Base-by-base conservation (phyloP, 1,140 invertebrate genomes). In the Chionoecetes opilio region DNA sequence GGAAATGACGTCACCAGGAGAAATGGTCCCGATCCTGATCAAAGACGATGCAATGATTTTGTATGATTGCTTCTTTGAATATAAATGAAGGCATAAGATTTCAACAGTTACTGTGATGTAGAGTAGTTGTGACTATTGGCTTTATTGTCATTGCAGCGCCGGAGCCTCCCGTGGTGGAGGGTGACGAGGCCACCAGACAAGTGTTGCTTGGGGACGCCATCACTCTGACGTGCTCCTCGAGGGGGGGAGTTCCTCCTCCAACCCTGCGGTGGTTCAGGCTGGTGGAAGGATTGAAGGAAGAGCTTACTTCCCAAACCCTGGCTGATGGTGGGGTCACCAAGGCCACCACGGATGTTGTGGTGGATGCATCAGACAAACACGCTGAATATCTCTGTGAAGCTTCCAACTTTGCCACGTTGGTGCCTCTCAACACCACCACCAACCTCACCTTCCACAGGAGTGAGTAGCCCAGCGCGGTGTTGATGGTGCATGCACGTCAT, bases 221-320 rank as follows among this genome's bases (percentile, higher is more conserved):
- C 11, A 82, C n/a, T 29, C 53, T 94, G 26, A 94, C 53, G 5
- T 94, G 93, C 63, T 89, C 53, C 6, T 89, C 82, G 17, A 32
- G 63, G 3, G 87, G 93, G 14, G 93, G 93, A 26, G 53, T 94
- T 31, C 93, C 93, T n/a, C 87, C 34, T 5, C 46, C 93, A 37
- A 89, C 29, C 26, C 63, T 94, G n/a, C 82, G 26, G 35, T 94
- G 93, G 93, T 94, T 90, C 41, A 94, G 63, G 29, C 21, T 75
- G 6, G 63, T 75, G 63, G 63, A 75, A n/a, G 63, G 63, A 8
- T 35, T 37, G 32, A 82, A 32, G 31, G 46, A 89, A 26, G 93
- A 46, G 29, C 26, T 94, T 14, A 34, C 86, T 1, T 82, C 86
- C 9, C 38, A 94, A 21, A 75, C 31, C 26, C 32, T 31, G 8